A percentile compares a stretch with the other conserved stretches of the same genome.
Conservation (phyloP, 1,140 invertebrate genomes). For the Diplogasteroides magnus region DNA sequence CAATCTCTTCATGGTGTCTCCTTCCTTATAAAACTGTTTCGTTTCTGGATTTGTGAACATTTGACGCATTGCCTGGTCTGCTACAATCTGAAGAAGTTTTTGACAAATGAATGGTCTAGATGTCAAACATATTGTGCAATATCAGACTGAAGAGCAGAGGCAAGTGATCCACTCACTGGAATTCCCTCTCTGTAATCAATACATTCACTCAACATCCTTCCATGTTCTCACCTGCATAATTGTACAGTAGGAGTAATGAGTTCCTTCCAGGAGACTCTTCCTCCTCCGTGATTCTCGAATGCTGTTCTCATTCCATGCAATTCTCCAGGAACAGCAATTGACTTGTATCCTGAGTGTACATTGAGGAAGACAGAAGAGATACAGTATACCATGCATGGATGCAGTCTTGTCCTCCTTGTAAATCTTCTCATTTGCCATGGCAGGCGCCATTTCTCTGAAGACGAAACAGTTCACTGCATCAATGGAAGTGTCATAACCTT, state of each 20-base stretch:
- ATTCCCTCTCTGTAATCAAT: neutral
- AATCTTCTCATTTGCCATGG: no score
- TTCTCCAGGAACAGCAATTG: neutral
- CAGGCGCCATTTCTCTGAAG: no score
- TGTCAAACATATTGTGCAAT: no score
- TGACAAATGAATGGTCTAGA: no score
- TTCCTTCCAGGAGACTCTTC: constrained; percentile 70
- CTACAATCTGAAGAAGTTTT: no score
- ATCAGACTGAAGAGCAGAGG: no score
- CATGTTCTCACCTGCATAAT: neutral
- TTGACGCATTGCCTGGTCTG: constrained; percentile 3
- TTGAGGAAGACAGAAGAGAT: no score
- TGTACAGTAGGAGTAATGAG: constrained; percentile 69
- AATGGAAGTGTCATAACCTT: no score
- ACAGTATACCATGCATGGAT: no score
- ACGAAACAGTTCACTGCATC: no score
- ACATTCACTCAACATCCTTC: neutral
- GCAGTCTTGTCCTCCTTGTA: no score
- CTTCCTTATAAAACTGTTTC: constrained; percentile 14
- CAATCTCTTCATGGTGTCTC: constrained; percentile 22
- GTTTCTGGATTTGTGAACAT: constrained; percentile 23
- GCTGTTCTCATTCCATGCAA: neutral
- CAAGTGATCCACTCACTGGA: neutral
- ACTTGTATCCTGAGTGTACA: neutral
- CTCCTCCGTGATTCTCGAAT: constrained; percentile 31